Evolutionary conservation across 2,797 vertebrate genomes (phyloP).

Genomic region (Onychomys leucogaster): DNA sequence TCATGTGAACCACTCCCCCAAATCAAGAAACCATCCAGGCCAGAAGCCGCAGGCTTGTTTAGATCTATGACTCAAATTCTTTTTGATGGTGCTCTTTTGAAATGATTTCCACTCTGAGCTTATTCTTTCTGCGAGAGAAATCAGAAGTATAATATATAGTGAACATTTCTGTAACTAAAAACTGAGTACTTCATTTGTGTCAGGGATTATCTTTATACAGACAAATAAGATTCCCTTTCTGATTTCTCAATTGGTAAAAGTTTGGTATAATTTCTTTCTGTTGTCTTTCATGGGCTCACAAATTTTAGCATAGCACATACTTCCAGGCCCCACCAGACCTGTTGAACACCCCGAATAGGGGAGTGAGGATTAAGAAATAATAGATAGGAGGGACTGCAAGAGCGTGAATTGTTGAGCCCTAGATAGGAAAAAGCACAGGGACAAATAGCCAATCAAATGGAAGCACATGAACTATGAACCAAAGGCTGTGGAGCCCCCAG

Average conservation of each 20-base stretch:
- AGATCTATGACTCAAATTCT: background rate
- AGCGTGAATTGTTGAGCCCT: no score
- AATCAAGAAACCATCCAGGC: background rate
- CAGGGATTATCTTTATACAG: background rate
- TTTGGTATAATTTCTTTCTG: background rate
- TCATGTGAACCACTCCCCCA: background rate
- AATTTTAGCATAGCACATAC: background rate
- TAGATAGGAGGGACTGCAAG: no score
- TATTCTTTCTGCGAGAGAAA: background rate
- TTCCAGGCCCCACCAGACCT: no score
- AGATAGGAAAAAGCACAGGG: no score
- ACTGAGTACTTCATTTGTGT: background rate
- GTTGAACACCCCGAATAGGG: no score
- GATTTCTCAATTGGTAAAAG: background rate
- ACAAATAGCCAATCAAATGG: no score
- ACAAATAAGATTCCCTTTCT: background rate
- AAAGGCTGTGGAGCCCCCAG: no score
- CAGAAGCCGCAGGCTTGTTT: background rate
- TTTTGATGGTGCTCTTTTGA: conserved; percentile 40
- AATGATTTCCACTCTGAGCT: background rate
- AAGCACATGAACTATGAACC: no score
- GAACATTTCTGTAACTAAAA: conserved; percentile 11
- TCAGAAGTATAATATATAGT: background rate
- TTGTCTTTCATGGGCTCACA: background rate
- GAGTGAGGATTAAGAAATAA: no score